Conservation (phyloP, 2,113 vertebrate species). For the Octodon degus region DNA sequence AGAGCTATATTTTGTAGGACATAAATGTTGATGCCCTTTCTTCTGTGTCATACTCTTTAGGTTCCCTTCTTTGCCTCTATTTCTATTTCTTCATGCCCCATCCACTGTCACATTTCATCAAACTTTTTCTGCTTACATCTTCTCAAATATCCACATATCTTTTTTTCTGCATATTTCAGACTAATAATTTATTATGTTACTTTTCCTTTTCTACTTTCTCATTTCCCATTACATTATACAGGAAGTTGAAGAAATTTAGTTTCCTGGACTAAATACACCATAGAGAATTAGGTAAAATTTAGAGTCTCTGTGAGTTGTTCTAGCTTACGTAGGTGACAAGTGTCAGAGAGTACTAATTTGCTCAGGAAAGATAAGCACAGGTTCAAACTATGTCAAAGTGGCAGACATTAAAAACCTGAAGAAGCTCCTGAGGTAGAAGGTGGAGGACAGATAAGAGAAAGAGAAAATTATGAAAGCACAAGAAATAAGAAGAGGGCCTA, state of each 20-base stretch:
- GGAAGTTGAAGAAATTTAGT: neutral
- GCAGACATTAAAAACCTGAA: neutral
- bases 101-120: neutral
- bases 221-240: neutral
- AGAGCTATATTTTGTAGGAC: neutral
- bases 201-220: neutral
- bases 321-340: neutral
- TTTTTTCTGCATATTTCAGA: neutral
- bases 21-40: neutral
- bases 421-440: neutral
- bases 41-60: slow-evolving; percentile 1
- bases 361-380: neutral
- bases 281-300: neutral
- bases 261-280: neutral
- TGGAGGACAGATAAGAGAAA: neutral
- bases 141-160: neutral
- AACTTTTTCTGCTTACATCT: neutral
- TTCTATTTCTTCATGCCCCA: neutral
- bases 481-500: neutral
- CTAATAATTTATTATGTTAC: neutral
- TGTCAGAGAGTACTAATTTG: slow-evolving; percentile 13
- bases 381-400: neutral
- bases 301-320: neutral
- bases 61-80: neutral
- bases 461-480: neutral